phyloP scores from a whole-genome alignment of 2,113 vertebrate genomes.

The Melierax canorus region DNA sequence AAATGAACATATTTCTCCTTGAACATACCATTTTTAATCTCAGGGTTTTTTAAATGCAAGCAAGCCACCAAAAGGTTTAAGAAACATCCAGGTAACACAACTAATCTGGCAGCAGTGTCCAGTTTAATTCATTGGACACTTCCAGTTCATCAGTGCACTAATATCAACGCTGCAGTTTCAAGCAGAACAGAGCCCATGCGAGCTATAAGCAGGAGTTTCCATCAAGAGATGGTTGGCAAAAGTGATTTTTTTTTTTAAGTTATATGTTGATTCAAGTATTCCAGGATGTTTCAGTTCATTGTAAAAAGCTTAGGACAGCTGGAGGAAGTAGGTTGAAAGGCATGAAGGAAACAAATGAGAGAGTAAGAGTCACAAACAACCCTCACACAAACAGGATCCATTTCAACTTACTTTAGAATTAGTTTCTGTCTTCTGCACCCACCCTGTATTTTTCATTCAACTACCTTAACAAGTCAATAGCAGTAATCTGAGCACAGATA shows the following conservation, averaged over 20 bases:
- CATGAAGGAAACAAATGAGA: slow-evolving; percentile 37
- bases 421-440: background rate
- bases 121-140: background rate
- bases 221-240: background rate
- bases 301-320: slow-evolving; percentile 31
- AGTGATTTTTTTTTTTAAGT: background rate
- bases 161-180: background rate
- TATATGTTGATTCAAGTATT: background rate
- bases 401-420: background rate
- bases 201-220: background rate
- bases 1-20: background rate
- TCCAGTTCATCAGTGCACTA: background rate
- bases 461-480: background rate
- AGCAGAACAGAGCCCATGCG: background rate
- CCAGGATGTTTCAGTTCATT: slow-evolving; percentile 31
- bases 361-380: background rate
- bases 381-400: background rate
- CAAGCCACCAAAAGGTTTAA: background rate
- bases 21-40: background rate
- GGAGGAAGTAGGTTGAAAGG: slow-evolving; percentile 42
- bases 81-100: background rate
- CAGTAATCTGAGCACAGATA: background rate
- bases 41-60: background rate
- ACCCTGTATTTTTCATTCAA: background rate
- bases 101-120: background rate